Percentiles rank a stretch among this genome's conserved stretches.
These are phyloP conservation scores for Takifugu flavidus DNA, from an alignment of 2,113 vertebrate genomes.

Conservation along the genomic window DNA sequence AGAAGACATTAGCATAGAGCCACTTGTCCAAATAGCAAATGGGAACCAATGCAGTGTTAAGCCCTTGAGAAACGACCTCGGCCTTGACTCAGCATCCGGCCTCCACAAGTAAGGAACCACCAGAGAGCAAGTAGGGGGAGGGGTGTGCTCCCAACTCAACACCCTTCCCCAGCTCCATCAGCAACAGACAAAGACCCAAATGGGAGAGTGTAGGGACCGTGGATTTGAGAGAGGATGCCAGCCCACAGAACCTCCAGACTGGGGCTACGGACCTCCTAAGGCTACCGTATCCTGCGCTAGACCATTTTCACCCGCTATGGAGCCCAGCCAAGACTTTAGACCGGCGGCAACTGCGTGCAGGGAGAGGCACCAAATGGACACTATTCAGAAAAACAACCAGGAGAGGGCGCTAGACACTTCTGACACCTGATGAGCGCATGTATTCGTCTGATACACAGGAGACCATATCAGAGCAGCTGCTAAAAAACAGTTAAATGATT, in stretches of 20 bases:
- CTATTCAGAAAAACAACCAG: conserved; percentile 89
- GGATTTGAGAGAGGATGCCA: conserved; percentile 76
- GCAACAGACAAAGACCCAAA: conserved; percentile 82
- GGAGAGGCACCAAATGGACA: conserved; percentile 93
- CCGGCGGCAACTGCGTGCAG: conserved; percentile 89
- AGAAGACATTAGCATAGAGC: conserved; percentile 88
- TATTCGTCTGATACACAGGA: conserved; percentile 80
- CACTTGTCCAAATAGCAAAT: conserved; percentile 91
- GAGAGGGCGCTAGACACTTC: conserved; percentile 78
- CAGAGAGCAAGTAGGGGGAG: conserved; percentile 77
- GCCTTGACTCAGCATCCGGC: conserved; percentile 79
- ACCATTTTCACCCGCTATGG: conserved; percentile 83
- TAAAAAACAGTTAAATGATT: conserved; percentile 76
- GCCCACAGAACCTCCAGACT: conserved; percentile 82
- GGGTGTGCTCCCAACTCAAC: conserved; percentile 72
- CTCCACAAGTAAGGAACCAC: conserved; percentile 83
- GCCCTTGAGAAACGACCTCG: conserved; percentile 79
- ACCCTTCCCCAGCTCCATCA: conserved; percentile 75
- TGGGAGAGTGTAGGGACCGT: conserved; percentile 70
- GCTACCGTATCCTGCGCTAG: conserved; percentile 92
- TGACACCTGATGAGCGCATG: conserved; percentile 68
- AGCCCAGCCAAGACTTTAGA: conserved; percentile 92
- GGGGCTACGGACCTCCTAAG: conserved; percentile 84
- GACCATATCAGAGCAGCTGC: conserved; percentile 83
- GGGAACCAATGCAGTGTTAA: conserved; percentile 83